Evolutionary conservation across 1,140 invertebrate species (phyloP).

Genomic region (Drosophila guanche): DNA sequence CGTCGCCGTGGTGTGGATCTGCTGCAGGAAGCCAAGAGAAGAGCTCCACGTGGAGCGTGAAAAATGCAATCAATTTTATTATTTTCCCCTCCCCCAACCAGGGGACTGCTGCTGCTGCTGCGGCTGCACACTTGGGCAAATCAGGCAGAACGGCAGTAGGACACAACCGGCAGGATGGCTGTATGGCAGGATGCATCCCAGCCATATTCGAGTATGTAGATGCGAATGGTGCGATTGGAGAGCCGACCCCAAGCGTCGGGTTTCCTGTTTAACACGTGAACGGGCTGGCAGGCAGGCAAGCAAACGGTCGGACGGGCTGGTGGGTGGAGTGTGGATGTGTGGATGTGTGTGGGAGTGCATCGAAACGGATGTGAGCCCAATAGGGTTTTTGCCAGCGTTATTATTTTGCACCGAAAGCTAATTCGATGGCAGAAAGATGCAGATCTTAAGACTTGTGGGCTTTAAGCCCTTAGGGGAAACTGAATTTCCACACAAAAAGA

Average conservation of each 20-base stretch:
- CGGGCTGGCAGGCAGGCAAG: not conserved
- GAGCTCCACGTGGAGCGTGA: constrained; percentile 38
- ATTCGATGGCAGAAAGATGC: constrained; percentile 25
- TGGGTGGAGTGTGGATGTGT: not conserved
- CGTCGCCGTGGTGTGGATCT: constrained; percentile 25
- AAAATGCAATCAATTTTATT: constrained; percentile 63
- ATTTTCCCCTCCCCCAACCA: constrained; percentile 10
- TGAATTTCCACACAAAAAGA: constrained; percentile 4
- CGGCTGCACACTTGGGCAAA: constrained; percentile 54
- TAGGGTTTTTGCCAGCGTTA: constrained; percentile 25
- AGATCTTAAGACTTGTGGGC: constrained; percentile 3
- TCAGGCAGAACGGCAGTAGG: constrained; percentile 43
- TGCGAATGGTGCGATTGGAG: constrained; percentile 29
- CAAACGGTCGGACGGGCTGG: not conserved
- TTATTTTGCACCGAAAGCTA: constrained; percentile 40
- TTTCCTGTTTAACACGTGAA: constrained; percentile 53
- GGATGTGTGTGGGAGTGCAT: not conserved
- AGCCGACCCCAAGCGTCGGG: constrained; percentile 20
- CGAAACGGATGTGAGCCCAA: constrained; percentile 16
- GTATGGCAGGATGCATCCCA: constrained; percentile 38
- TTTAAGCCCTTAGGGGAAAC: constrained; percentile 9
- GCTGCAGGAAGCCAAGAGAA: constrained; percentile 24
- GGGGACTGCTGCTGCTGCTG: constrained; percentile 10
- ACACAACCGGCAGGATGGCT: constrained; percentile 48
- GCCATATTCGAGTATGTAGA: constrained; percentile 21